A percentile compares a stretch with the other conserved stretches of the same genome.
phyloP scores from a whole-genome alignment of 1,140 invertebrate genomes.

The Neodiprion pinetum region DNA sequence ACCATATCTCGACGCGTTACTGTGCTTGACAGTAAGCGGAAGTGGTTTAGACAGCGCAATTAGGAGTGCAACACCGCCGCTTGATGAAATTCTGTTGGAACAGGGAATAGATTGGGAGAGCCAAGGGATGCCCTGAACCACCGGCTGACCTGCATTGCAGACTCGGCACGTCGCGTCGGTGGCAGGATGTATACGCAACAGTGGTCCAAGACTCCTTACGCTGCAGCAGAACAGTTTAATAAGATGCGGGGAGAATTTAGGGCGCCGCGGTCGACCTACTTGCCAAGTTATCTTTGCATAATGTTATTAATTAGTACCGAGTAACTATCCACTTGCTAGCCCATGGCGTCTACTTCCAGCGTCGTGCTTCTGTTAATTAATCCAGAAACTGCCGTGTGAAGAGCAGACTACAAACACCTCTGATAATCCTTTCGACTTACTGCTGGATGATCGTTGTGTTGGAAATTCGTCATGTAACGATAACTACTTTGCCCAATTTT shows the following conservation, averaged over 20 bases:
- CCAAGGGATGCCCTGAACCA: background rate
- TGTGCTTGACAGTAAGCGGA: background rate
- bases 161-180: no score
- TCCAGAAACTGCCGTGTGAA: background rate
- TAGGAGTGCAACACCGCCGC: constrained; percentile 3
- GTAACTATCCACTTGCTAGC: background rate
- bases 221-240: constrained; percentile 2
- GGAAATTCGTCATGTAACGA: no score
- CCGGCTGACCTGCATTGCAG: no score
- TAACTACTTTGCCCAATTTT: no score
- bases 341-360: background rate
- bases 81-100: background rate
- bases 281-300: constrained; percentile 7
- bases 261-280: constrained; percentile 2
- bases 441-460: no score
- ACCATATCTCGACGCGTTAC: background rate
- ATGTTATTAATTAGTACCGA: background rate
- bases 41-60: constrained; percentile 1
- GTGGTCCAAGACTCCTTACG: background rate
- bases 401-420: no score
- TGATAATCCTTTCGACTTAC: no score
- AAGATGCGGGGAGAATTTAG: background rate
- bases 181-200: background rate
- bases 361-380: background rate
- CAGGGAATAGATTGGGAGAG: background rate